Evolutionary conservation across 2,797 vertebrate species (phyloP).

Genomic region (Thamnophis elegans): DNA sequence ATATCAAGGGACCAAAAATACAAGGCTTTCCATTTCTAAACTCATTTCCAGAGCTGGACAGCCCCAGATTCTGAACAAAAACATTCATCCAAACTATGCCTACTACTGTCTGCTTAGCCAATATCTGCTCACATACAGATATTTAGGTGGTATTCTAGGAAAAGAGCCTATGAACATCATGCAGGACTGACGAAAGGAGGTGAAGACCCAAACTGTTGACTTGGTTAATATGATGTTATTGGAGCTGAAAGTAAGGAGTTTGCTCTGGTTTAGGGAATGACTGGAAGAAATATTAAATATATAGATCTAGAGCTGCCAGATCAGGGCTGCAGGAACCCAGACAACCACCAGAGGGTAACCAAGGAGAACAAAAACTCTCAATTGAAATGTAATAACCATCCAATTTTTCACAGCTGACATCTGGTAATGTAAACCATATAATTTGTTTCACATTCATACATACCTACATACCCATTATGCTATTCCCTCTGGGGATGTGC

Average conservation of each 20-base stretch:
- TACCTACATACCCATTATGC: background rate
- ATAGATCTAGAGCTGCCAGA: background rate
- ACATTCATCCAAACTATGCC: background rate
- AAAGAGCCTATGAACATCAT: background rate
- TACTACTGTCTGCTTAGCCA: background rate
- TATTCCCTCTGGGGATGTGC: background rate
- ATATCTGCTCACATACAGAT: background rate
- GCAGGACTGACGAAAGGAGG: background rate
- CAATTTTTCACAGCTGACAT: background rate
- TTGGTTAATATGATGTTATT: background rate
- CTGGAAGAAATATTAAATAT: background rate
- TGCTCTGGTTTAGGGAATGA: background rate
- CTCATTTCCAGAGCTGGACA: background rate
- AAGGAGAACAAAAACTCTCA: background rate
- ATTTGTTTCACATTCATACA: background rate
- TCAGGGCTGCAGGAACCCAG: background rate
- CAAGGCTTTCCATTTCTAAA: background rate
- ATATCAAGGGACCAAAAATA: background rate
- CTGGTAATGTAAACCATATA: background rate
- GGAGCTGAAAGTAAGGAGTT: background rate
- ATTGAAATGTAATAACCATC: background rate
- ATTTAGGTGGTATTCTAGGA: background rate
- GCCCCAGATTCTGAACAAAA: background rate
- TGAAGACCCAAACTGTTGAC: background rate
- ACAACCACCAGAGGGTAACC: background rate